These are phyloP conservation scores for Galeopsomyia nigrocyanea DNA, from an alignment of 2,888 invertebrate genomes.

Conservation along the genomic window DNA sequence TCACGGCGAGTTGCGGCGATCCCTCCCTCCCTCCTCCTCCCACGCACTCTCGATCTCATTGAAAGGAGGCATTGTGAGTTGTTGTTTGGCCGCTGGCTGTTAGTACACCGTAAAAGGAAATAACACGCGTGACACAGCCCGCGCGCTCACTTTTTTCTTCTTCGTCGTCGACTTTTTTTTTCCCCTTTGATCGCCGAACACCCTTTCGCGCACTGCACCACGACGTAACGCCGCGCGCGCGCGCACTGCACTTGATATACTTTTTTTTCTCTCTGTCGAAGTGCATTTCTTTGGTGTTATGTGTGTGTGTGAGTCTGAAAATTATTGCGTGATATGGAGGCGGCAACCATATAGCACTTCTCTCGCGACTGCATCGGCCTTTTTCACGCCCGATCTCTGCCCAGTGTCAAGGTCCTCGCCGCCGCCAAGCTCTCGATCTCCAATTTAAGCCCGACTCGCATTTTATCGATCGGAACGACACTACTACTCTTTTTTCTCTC, in stretches of 20 bases:
- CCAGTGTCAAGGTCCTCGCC: too few relatives aligned
- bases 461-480: too few relatives aligned
- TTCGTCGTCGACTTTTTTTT: not conserved
- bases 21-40: constrained; percentile 18
- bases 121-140: constrained; percentile 51
- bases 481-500: too few relatives aligned
- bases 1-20: constrained; percentile 11
- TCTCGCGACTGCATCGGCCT: not conserved
- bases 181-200: not conserved
- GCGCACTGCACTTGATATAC: not conserved
- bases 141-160: constrained; percentile 1
- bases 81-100: constrained; percentile 27
- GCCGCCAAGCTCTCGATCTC: too few relatives aligned
- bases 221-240: not conserved
- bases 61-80: constrained; percentile 52
- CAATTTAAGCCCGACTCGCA: too few relatives aligned
- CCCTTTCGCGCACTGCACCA: not conserved
- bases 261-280: not conserved
- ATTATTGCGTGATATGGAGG: constrained; percentile 15
- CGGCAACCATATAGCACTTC: not conserved
- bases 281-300: not conserved
- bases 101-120: constrained; percentile 56
- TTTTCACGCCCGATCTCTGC: too few relatives aligned
- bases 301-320: not conserved
- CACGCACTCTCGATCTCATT: constrained; percentile 44